Evolutionary conservation across 2,888 invertebrate species (phyloP).

Genomic region (Lamproptera curius): DNA sequence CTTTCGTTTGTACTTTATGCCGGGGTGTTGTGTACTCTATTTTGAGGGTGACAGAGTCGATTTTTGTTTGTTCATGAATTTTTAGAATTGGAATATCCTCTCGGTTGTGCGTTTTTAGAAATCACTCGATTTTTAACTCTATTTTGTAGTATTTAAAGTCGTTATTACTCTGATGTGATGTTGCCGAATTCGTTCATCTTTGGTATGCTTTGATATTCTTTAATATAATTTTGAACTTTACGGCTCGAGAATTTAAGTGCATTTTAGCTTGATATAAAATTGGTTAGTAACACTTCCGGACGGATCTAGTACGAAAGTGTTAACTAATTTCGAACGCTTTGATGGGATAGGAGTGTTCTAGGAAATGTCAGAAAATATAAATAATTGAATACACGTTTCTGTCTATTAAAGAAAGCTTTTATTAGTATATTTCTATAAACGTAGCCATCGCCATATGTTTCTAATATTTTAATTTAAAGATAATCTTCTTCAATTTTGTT

Average conservation of each 20-base stretch:
- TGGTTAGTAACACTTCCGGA: slow-evolving; percentile 48
- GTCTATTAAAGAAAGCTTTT: not conserved
- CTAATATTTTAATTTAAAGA: too few species aligned
- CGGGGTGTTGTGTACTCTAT: too few species aligned
- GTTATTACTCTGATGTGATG: too few species aligned
- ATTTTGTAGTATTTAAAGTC: slow-evolving; percentile 3
- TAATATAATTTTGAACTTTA: not conserved
- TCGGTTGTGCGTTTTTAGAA: too few species aligned
- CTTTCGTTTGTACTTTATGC: too few species aligned
- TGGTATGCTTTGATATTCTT: too few species aligned
- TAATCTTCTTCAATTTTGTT: not conserved
- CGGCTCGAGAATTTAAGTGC: slow-evolving; percentile 1
- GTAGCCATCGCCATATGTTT: too few species aligned
- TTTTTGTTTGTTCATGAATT: too few species aligned
- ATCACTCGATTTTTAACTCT: slow-evolving; percentile 20
- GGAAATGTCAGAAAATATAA: slow-evolving; percentile 34
- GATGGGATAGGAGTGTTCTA: slow-evolving; percentile 49
- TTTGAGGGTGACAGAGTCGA: too few species aligned
- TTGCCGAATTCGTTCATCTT: too few species aligned
- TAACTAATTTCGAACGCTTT: slow-evolving; percentile 58
- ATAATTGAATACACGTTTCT: slow-evolving; percentile 3
- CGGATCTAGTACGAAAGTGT: slow-evolving; percentile 57
- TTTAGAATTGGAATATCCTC: too few species aligned
- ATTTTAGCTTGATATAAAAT: slow-evolving; percentile 22
- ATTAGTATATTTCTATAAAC: too few species aligned